Conservation (phyloP, 2,113 vertebrate species). For the Cyprinus carpio region DNA sequence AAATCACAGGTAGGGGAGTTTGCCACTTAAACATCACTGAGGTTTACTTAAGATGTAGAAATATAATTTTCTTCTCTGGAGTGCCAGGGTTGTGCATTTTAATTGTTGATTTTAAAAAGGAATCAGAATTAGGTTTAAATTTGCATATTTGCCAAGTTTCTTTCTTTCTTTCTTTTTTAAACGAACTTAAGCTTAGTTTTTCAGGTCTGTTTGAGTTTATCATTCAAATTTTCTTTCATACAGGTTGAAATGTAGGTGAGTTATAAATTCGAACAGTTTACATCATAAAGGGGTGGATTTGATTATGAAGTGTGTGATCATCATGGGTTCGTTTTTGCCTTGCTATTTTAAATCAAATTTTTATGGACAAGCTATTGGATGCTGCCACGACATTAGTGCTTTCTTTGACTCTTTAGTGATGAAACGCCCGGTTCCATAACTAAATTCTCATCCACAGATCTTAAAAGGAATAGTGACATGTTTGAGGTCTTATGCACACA, state of each 20-base stretch:
- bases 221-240: neutral
- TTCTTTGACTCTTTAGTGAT: conserved; percentile 1
- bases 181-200: neutral
- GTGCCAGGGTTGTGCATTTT: conserved; percentile 42
- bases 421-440: neutral
- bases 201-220: neutral
- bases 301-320: neutral
- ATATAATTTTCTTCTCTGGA: conserved; percentile 38
- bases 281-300: neutral
- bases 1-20: too few relatives aligned
- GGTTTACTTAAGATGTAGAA: conserved; percentile 35
- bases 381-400: conserved; percentile 2
- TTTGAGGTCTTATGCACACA: neutral
- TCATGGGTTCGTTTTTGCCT: neutral
- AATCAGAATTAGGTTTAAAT: conserved; percentile 26
- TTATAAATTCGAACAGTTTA: neutral
- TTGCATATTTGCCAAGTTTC: too few relatives aligned
- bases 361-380: neutral
- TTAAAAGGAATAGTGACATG: neutral
- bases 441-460: neutral
- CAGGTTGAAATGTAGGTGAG: neutral
- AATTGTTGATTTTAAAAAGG: conserved; percentile 7
- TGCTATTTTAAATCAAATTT: neutral
- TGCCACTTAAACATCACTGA: conserved; percentile 24
- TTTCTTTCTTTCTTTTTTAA: neutral